Percentiles rank a stretch among this genome's conserved stretches.
phyloP scores from a whole-genome alignment of 2,113 vertebrate species.

The Leucoraja erinaceus region DNA sequence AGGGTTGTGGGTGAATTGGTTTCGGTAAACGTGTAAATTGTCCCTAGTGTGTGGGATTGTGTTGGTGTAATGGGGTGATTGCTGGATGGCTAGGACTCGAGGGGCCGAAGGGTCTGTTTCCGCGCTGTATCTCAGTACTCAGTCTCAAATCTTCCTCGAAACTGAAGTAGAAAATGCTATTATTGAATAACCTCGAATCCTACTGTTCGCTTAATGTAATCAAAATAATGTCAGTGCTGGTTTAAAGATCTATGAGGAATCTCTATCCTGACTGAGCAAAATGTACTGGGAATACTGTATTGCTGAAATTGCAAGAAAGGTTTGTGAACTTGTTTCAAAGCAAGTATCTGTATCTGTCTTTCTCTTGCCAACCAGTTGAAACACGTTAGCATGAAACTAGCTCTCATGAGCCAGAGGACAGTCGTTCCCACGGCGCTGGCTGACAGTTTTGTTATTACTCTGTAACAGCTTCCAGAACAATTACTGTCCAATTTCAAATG shows the following conservation, averaged over 20 bases:
- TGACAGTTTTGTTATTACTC: neutral
- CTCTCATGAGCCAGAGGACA: neutral
- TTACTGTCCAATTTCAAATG: neutral
- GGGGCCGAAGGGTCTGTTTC: too few relatives aligned
- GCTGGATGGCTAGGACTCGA: too few relatives aligned
- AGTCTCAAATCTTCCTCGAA: neutral
- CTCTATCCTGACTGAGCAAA: neutral
- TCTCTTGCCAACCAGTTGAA: constrained; percentile 1
- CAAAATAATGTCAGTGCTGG: neutral
- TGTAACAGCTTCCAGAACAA: neutral
- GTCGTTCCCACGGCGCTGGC: neutral
- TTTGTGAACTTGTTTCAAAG: neutral
- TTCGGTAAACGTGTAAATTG: too few relatives aligned
- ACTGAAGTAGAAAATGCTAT: neutral
- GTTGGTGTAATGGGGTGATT: too few relatives aligned
- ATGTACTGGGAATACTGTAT: too few relatives aligned
- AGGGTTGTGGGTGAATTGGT: too few relatives aligned
- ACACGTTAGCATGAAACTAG: neutral
- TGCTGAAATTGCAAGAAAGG: neutral
- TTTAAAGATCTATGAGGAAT: neutral
- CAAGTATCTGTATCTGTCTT: neutral
- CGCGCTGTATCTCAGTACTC: neutral
- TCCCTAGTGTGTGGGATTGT: too few relatives aligned
- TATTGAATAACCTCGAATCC: neutral
- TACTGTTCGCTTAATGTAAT: neutral